Evolutionary conservation across 2,113 vertebrate genomes (phyloP).

Genomic region (Ovibos moschatus): DNA sequence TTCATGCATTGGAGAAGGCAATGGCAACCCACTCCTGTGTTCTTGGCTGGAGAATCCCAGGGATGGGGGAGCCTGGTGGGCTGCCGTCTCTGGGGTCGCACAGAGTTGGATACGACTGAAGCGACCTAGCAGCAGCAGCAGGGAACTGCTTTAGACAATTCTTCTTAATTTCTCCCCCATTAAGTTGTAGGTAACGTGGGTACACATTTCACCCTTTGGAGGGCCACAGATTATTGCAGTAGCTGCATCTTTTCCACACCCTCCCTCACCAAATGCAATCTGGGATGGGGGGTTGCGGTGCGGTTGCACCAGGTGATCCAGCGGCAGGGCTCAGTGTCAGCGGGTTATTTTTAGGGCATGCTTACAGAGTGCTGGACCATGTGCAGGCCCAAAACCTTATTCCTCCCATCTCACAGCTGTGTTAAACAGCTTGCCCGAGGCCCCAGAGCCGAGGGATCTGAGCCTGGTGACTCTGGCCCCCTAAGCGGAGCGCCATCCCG

Average conservation of each 20-base stretch:
- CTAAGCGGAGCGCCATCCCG: not conserved
- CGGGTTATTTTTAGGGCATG: not conserved
- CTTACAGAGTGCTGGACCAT: not conserved
- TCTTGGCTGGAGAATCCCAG: too few relatives aligned
- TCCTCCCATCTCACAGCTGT: not conserved
- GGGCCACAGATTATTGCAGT: not conserved
- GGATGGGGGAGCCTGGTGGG: not conserved
- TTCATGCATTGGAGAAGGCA: too few relatives aligned
- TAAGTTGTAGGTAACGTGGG: not conserved
- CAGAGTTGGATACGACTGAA: not conserved
- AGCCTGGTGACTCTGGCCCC: not conserved
- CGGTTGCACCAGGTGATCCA: too few relatives aligned
- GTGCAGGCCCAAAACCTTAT: too few relatives aligned
- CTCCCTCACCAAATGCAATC: not conserved
- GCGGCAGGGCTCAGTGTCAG: not conserved
- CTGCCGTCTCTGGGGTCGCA: not conserved
- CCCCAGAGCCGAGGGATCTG: not conserved
- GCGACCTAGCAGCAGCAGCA: not conserved
- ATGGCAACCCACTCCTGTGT: too few relatives aligned
- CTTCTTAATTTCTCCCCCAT: not conserved
- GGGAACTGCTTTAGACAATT: not conserved
- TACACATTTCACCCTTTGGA: not conserved
- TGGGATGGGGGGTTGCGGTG: rapidly evolving
- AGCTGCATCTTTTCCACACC: not conserved
- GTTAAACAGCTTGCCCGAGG: not conserved